These are phyloP conservation scores for Aphelenchoides fujianensis DNA, from an alignment of 1,140 invertebrate species.

Conservation along the genomic window DNA sequence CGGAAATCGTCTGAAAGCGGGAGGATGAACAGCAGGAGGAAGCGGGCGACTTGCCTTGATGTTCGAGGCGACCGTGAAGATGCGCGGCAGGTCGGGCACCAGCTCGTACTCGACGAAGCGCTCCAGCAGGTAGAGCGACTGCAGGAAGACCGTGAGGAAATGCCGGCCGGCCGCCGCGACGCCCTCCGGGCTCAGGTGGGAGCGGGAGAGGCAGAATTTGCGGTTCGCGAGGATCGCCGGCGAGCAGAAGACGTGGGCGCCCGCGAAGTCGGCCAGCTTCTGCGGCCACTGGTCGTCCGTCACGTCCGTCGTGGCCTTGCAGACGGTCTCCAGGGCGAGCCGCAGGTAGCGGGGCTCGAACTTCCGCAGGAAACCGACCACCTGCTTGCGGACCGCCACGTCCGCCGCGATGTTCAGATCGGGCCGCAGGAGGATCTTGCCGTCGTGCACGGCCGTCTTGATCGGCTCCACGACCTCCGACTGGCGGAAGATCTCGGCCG, in stretches of 20 bases:
- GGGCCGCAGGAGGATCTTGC: not conserved
- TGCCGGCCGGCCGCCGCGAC: not conserved
- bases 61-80: not conserved
- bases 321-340: not conserved
- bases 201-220: not conserved
- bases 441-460: not conserved
- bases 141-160: not conserved
- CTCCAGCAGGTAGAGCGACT: not conserved
- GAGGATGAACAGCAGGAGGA: not conserved
- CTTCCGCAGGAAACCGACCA: not conserved
- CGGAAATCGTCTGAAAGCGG: slow-evolving; percentile 6
- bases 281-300: not conserved
- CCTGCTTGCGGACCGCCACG: not conserved
- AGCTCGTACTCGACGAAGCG: not conserved
- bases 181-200: not conserved
- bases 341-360: not conserved
- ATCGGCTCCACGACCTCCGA: not conserved
- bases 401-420: not conserved
- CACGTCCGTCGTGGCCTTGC: not conserved
- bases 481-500: not conserved
- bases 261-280: not conserved
- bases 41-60: not conserved
- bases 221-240: not conserved
- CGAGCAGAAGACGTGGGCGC: not conserved
- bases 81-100: slow-evolving; percentile 5